phyloP scores from a whole-genome alignment of 2,888 invertebrate genomes.

The Thereva nobilitata region DNA sequence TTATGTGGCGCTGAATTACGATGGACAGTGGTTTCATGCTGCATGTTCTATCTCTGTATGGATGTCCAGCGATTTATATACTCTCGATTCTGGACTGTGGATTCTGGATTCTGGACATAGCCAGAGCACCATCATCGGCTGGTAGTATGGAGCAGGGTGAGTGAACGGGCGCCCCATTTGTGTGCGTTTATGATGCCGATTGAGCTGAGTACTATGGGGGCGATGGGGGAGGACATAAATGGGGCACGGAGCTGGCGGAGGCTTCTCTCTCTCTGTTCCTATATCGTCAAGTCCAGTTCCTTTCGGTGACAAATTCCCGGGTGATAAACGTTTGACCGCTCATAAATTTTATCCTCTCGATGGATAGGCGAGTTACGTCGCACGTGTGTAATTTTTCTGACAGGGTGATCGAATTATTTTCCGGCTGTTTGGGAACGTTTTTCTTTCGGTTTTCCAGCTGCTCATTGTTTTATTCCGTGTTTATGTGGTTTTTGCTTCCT shows the following conservation, averaged over 20 bases:
- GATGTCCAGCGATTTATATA: constrained; percentile 13
- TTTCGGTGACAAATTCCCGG: background rate
- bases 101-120: too few relatives aligned
- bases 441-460: background rate
- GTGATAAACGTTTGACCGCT: constrained; percentile 21
- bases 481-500: background rate
- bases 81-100: too few relatives aligned
- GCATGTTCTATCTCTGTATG: background rate
- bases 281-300: background rate
- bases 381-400: constrained; percentile 8
- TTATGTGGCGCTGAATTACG: constrained; percentile 29
- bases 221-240: too few relatives aligned
- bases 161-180: too few relatives aligned
- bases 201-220: too few relatives aligned
- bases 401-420: constrained; percentile 12
- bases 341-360: constrained; percentile 21
- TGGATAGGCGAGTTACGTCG: constrained; percentile 11
- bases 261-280: too few relatives aligned
- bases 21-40: constrained; percentile 14
- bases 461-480: background rate
- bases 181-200: too few relatives aligned
- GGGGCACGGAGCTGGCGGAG: too few relatives aligned
- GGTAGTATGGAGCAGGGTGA: too few relatives aligned
- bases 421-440: background rate
- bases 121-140: too few relatives aligned